These are phyloP conservation scores for Acanthisitta chloris DNA, from an alignment of 2,113 vertebrate genomes.

Conservation along the genomic window DNA sequence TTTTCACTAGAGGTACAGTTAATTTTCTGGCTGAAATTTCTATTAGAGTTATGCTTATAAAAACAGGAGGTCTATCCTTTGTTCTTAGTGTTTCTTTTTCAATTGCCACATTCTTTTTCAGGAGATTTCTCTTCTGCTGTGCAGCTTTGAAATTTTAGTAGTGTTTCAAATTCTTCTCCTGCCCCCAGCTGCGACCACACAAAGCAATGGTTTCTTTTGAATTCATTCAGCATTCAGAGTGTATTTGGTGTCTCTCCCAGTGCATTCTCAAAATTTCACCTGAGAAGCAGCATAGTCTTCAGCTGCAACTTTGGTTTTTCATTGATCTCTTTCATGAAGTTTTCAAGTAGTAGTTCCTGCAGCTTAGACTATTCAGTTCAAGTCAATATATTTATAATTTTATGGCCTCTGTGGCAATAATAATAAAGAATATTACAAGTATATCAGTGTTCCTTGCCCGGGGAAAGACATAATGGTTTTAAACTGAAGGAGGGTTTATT, in stretches of 20 bases:
- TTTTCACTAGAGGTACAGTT: background rate
- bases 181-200: accelerated
- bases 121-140: background rate
- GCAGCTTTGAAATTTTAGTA: background rate
- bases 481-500: background rate
- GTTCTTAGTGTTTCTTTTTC: background rate
- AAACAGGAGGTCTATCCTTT: background rate
- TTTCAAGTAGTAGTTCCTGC: background rate
- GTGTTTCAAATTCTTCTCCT: background rate
- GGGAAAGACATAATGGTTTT: background rate
- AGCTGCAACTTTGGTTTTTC: background rate
- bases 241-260: background rate
- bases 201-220: background rate
- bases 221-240: background rate
- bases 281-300: background rate
- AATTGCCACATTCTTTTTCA: background rate
- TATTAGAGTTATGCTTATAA: background rate
- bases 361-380: background rate
- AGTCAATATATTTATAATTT: background rate
- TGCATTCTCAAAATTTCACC: background rate
- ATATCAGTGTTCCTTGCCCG: background rate
- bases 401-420: no score
- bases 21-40: background rate
- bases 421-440: no score
- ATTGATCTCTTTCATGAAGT: background rate